Base-by-base conservation (phyloP, 2,888 invertebrate genomes). In the Hyposoter didymator region DNA sequence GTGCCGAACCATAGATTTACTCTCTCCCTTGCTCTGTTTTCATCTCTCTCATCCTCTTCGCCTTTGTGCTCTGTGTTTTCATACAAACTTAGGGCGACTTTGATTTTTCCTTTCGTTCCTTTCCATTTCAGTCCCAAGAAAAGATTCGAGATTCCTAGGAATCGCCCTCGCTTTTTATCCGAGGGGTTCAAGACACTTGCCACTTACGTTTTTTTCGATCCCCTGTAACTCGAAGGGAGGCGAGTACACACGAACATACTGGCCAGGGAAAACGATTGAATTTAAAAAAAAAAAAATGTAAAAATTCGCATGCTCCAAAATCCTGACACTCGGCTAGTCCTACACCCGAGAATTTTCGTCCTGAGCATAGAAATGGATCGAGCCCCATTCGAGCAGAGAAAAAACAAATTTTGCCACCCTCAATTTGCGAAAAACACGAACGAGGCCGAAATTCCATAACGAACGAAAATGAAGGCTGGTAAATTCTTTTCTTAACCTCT, bases 81-180 rank as follows among this genome's bases (percentile, higher is more conserved):
- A 67, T 76, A 75, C 55, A 79, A 82, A 80, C 76, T 62, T 32
- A 66, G 76, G 83, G 78, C 80, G 76, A 78, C 76, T 80, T 67
- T 85, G 85, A 85, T 85, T 85, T 73, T 62, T 17, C 76, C 67
- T 67, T 76, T 69, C 45, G 45, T 59, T 73, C 59, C n/a, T 39
- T 28, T 39, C 22, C n/a, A 6, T 39, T 45, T 28, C 17, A 22
- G 62, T 28, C 17, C 19, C 28, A 10, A 43, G 22, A 28, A 22
- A 52, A 52, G 43, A 43, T n/a, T 39, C 32, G n/a, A 32, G 55
- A 19, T 17, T 55, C 55, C 14, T 39, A 19, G 19, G 39, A 52
- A 52, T 39, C 72, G 52, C 32, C 49, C 72, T 78, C 78, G 78
- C 62, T 66, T 75, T 79, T 78, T 62, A 17, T 78, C 69, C 8